Conservation (phyloP, 2,888 invertebrate genomes). For the Cerceris rybyensis region DNA sequence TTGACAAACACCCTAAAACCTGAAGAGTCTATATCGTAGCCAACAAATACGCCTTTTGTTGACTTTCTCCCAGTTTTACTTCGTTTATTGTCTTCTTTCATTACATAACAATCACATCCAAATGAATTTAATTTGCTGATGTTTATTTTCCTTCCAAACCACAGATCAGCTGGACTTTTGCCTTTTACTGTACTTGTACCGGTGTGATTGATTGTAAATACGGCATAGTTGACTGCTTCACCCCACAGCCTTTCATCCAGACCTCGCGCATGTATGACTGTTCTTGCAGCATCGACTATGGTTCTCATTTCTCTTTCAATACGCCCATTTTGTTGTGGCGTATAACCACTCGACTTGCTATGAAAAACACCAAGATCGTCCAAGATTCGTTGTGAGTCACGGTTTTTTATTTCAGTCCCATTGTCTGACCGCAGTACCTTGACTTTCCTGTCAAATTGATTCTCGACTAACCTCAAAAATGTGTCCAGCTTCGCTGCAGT, state of each 20-base stretch:
- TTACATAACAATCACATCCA: slow-evolving; percentile 59
- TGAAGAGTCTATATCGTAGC: slow-evolving; percentile 62
- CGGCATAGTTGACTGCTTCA: slow-evolving; percentile 48
- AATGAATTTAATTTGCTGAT: slow-evolving; percentile 48
- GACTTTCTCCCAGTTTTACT: slow-evolving; percentile 50
- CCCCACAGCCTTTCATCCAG: slow-evolving; percentile 58
- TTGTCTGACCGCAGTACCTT: neutral
- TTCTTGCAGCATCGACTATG: slow-evolving; percentile 56
- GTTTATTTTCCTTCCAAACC: slow-evolving; percentile 40
- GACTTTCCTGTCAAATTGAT: slow-evolving; percentile 34
- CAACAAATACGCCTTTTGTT: slow-evolving; percentile 60
- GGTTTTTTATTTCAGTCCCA: slow-evolving; percentile 69
- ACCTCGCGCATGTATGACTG: slow-evolving; percentile 55
- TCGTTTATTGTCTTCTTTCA: slow-evolving; percentile 57
- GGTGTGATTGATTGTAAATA: slow-evolving; percentile 56
- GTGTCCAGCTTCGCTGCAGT: slow-evolving; percentile 36
- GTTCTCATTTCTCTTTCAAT: slow-evolving; percentile 42
- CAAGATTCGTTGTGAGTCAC: slow-evolving; percentile 51
- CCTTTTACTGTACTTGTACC: slow-evolving; percentile 44
- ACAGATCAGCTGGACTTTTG: slow-evolving; percentile 43
- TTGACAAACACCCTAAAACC: slow-evolving; percentile 52
- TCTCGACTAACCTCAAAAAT: neutral
- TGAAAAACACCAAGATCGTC: slow-evolving; percentile 68
- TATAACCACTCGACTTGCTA: neutral
- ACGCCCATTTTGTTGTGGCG: slow-evolving; percentile 49